Evolutionary conservation across 2,113 vertebrate genomes (phyloP), one percentile per base, ranked within the genome.

Genomic region (Etheostoma cragini): DNA sequence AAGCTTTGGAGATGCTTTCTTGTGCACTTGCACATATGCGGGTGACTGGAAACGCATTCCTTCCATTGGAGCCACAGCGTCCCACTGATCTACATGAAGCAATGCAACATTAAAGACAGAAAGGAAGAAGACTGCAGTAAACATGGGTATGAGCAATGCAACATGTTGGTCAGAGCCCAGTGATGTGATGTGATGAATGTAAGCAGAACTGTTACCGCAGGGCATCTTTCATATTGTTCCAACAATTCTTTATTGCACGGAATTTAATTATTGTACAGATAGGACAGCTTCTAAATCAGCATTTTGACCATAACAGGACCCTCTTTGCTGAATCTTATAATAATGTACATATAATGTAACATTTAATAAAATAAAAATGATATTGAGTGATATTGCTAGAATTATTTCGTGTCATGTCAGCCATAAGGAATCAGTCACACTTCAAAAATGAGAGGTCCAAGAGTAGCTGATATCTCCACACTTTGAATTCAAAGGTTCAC

Each of bases 401-500:
- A 50, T 22, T 15, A 58, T 24, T 35, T 33, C 12, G n/a, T n/a
- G n/a, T n/a, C 0, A 61, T 14, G 11, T 35, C 21, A 35, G 19
- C 8, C 0, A 46, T 46, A 46, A 26, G 3, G 0, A 50, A 50
- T 45, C 22, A 45, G 52, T 72, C 65, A 21, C 17, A 35, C 2
- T 30, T 33, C 11, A 56, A 66, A 8, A 38, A 38, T 4, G 21
- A 45, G 15, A 63, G 22, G 21, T 6, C 19, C 11, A n/a, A 17
- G 15, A 33, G 60, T 14, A 15, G 2, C 26, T 30, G 17, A 22
- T 42, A 3, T 62, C 70, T 17, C 11, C 49, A 56, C 61, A 7
- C 26, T 42, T 21, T 21, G 1, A 65, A 61, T 61, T 38, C 30
- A 78, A 61, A 75, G 81, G 78, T 61, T 52, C 46, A 69, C 46